Evolutionary conservation across 1,140 invertebrate genomes (phyloP).

Genomic region (Sweltsa coloradensis): DNA sequence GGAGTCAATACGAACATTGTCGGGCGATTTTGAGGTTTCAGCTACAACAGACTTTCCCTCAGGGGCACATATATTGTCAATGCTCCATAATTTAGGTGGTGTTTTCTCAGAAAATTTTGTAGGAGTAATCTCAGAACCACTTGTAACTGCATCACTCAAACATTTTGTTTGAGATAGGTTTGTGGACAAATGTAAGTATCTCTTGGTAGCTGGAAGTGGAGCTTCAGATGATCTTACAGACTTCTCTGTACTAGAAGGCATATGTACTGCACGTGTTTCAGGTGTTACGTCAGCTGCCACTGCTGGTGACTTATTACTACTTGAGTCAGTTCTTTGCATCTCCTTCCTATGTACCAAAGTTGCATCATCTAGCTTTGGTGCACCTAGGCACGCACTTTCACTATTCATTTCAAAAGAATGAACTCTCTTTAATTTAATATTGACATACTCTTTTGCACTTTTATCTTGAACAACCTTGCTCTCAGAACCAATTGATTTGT

Average conservation of each 20-base stretch:
- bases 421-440: background rate
- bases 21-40: background rate
- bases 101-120: conserved; percentile 8
- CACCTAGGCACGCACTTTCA: background rate
- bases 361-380: background rate
- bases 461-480: background rate
- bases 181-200: background rate
- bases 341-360: too few species aligned
- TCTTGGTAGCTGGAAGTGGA: background rate
- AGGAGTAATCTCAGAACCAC: background rate
- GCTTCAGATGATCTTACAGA: too few species aligned
- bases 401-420: background rate
- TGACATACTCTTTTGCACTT: background rate
- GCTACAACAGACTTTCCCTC: background rate
- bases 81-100: conserved; percentile 22
- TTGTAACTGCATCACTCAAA: background rate
- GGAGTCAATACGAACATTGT: background rate
- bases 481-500: too few species aligned
- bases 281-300: too few species aligned
- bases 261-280: too few species aligned
- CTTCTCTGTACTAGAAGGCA: too few species aligned
- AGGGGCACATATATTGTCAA: conserved; percentile 21
- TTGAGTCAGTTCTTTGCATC: too few species aligned
- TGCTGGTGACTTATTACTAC: too few species aligned
- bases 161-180: too few species aligned